phyloP scores from a whole-genome alignment of 2,113 vertebrate species.

The Hymenochirus boettgeri region DNA sequence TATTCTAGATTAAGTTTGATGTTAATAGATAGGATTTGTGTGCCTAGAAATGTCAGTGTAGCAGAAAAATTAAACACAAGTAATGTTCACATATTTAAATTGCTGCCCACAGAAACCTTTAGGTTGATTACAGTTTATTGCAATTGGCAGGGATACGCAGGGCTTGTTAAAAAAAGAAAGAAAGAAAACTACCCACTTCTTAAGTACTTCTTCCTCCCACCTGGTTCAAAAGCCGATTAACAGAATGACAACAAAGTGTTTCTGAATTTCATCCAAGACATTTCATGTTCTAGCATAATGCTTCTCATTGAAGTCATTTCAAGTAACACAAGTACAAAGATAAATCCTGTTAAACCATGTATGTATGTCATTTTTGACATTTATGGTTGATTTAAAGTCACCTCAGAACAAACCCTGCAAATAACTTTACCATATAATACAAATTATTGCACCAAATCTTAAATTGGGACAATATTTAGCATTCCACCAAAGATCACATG shows the following conservation, averaged over 20 bases:
- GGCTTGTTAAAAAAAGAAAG: conserved; percentile 8
- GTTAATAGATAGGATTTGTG: no score
- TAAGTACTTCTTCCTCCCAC: conserved; percentile 11
- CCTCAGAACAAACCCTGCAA: background rate
- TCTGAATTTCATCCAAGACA: conserved; percentile 19
- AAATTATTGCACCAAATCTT: no score
- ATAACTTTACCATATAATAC: no score
- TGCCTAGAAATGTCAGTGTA: no score
- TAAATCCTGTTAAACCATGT: conserved; percentile 29
- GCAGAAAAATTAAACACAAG: background rate
- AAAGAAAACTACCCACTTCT: background rate
- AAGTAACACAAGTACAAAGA: conserved; percentile 29
- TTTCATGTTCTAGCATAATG: conserved; percentile 14
- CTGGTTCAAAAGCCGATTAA: conserved; percentile 37
- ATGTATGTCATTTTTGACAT: conserved; percentile 7
- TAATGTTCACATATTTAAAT: background rate
- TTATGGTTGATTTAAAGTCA: conserved; percentile 5
- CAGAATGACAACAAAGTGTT: conserved; percentile 32
- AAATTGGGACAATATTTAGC: no score
- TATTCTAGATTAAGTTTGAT: no score
- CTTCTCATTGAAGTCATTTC: conserved; percentile 37
- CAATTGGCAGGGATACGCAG: conserved; percentile 8
- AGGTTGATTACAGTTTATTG: conserved; percentile 14
- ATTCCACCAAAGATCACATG: no score
- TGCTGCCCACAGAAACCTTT: conserved; percentile 1